phyloP scores from a whole-genome alignment of 2,888 invertebrate genomes.

The Diadegma fenestrale region DNA sequence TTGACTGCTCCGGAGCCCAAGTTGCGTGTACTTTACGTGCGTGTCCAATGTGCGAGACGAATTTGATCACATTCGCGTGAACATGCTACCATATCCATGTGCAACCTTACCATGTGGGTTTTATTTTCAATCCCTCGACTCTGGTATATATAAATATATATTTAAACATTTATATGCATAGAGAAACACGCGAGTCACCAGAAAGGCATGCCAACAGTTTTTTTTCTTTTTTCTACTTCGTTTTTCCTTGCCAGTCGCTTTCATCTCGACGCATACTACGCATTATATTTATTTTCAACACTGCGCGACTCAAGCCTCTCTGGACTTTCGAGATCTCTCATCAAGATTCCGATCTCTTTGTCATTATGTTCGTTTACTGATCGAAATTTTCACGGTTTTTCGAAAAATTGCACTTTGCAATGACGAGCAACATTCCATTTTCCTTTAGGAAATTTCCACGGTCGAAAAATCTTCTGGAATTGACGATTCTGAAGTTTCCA shows the following conservation, averaged over 20 bases:
- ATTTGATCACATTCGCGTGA: conserved; percentile 59
- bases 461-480: background rate
- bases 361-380: background rate
- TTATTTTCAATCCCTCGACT: conserved; percentile 23
- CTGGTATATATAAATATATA: background rate
- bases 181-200: conserved; percentile 44
- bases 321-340: background rate
- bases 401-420: background rate
- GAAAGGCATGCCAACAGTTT: conserved; percentile 55
- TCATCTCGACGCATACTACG: conserved; percentile 53
- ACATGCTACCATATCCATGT: conserved; percentile 42
- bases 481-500: no score
- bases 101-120: conserved; percentile 33
- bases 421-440: background rate
- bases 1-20: conserved; percentile 11
- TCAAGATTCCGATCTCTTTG: background rate
- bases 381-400: background rate
- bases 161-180: conserved; percentile 9
- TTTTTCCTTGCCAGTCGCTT: conserved; percentile 46
- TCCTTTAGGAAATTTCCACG: background rate
- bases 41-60: conserved; percentile 66
- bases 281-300: conserved; percentile 29
- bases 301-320: background rate
- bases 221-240: background rate
- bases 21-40: conserved; percentile 65